Conservation (phyloP, 2,888 invertebrate genomes). For the Osedax frankpressi region DNA sequence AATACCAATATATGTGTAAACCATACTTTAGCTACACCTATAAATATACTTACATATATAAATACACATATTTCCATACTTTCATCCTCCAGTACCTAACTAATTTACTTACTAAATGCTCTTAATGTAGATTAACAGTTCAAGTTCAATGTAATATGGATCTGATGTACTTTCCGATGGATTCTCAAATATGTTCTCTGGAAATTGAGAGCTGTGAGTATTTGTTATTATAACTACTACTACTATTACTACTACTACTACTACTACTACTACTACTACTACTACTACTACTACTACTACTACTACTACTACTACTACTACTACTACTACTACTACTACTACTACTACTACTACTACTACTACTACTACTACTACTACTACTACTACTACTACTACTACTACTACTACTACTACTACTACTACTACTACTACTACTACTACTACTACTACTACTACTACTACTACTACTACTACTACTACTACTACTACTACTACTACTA, state of each 20-base stretch:
- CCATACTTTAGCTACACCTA: too few relatives aligned
- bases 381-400: not conserved
- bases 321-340: not conserved
- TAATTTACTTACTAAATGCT: too few relatives aligned
- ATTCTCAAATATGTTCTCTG: constrained; percentile 32
- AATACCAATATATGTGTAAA: too few relatives aligned
- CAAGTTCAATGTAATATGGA: constrained; percentile 33
- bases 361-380: not conserved
- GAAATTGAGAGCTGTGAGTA: constrained; percentile 35
- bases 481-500: not conserved
- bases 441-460: constrained; percentile 18
- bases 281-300: not conserved
- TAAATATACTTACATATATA: too few relatives aligned
- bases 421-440: constrained; percentile 1
- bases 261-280: not conserved
- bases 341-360: not conserved
- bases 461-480: constrained; percentile 12
- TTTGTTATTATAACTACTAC: not conserved
- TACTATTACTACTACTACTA: not conserved
- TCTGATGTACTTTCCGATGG: constrained; percentile 34
- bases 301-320: not conserved
- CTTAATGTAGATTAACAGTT: constrained; percentile 29
- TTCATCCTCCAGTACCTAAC: too few relatives aligned
- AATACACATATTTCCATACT: too few relatives aligned
- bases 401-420: not conserved